Conservation (phyloP, 2,888 invertebrate genomes). For the Cataglyphis albicans region DNA sequence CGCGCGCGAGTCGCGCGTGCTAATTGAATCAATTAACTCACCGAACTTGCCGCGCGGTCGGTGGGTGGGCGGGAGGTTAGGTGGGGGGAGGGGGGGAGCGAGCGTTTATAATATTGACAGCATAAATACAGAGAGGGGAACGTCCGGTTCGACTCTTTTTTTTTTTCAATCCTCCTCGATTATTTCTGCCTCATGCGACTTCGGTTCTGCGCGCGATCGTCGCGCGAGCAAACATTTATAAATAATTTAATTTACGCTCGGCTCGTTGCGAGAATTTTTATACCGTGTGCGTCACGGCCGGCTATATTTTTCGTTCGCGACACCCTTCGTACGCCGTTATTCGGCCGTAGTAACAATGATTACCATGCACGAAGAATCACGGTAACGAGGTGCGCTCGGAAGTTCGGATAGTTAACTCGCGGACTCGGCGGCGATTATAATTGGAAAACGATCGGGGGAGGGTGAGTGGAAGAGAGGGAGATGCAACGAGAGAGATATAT, state of each 20-base stretch:
- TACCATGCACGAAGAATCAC: slow-evolving; percentile 73
- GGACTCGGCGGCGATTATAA: slow-evolving; percentile 52
- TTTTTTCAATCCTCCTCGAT: slow-evolving; percentile 24
- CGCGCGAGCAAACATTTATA: slow-evolving; percentile 60
- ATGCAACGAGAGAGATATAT: slow-evolving; percentile 47
- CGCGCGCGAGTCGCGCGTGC: slow-evolving; percentile 61
- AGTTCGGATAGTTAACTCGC: slow-evolving; percentile 50
- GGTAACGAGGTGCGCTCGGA: slow-evolving; percentile 72
- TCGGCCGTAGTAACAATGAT: slow-evolving; percentile 54
- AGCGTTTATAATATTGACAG: slow-evolving; percentile 25
- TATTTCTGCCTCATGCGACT: slow-evolving; percentile 30
- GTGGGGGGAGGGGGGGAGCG: not conserved
- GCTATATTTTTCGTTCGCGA: slow-evolving; percentile 17
- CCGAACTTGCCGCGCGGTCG: slow-evolving; percentile 60
- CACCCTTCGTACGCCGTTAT: slow-evolving; percentile 34
- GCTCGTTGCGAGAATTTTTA: slow-evolving; percentile 35
- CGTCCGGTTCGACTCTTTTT: not conserved
- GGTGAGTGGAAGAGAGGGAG: not conserved
- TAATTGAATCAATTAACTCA: slow-evolving; percentile 77
- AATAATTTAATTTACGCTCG: slow-evolving; percentile 70
- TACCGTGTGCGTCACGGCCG: not conserved
- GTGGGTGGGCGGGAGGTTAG: not conserved
- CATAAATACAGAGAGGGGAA: slow-evolving; percentile 24
- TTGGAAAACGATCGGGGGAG: slow-evolving; percentile 66
- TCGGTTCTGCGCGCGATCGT: not conserved